Base-by-base conservation (phyloP, 2,113 vertebrate genomes). In the Bolborhynchus lineola region DNA sequence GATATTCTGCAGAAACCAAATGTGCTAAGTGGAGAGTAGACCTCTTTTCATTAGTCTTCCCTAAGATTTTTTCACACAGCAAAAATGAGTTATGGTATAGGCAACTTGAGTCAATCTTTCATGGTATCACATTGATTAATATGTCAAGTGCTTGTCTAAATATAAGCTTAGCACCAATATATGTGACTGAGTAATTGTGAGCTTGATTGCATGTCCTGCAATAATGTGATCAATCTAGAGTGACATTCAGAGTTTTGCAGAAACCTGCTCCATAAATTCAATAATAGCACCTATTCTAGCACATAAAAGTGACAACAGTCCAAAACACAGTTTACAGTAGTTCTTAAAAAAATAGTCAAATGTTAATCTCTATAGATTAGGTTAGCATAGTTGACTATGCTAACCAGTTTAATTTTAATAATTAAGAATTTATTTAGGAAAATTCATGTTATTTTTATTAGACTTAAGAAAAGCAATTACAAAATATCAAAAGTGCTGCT, bases 101-200 rank as follows among this genome's bases (percentile, higher is more conserved):
- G 47, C 64, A 55, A 39, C 82, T 92, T 77, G 64, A 93, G 82
- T 93, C 74, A 92, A 25, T 88, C 68, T 83, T 93, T 81, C 60
- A 67, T 39, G 12, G 42, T 67, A 93, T 83, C 72, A 59, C 44
- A 79, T 75, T 74, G 94, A 97, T 69, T 92, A 74, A 78, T 81
- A 77, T 60, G 42, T 95, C 97, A 93, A 94, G 95, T 92, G 35
- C 92, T 88, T 86, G 29, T 69, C n/a, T 95, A 83, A 95, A 88
- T 71, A 74, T 79, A 77, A 97, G 52, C 47, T 89, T 94, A 88
- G 50, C 60, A 70, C 46, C 57, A 35, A 33, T 95, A 74, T 63
- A 90, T 82, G 8, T 46, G 81, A 70, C 63, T 55, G 49, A 75
- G 25, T 92, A 94, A 83, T 35, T 93, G 33, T 90, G 78, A 96